Evolutionary conservation across 2,797 vertebrate genomes (phyloP), one percentile per base, ranked within the genome.

Genomic region (Prunella strophiata): DNA sequence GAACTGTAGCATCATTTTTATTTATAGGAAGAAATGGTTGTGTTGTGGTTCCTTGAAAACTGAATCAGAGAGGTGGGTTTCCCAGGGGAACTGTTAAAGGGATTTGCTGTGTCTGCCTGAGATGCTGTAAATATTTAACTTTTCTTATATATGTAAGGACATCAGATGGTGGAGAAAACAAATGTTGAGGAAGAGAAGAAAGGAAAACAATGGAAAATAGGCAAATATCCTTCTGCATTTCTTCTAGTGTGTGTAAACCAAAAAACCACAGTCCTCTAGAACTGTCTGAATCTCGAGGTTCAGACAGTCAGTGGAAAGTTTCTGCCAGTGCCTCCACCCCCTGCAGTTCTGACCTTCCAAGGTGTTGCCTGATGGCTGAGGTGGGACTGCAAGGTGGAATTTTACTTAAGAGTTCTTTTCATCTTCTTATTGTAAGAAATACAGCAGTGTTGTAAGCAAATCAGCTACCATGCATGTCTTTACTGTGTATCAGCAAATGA

Each of bases 271-370:
- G 22, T 9, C 3, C 22, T 16, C 17, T 34, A 10, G 21, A 54
- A 25, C 2, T n/a, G n/a, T n/a, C n/a, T n/a, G n/a, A n/a, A 21
- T 26, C 17, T 21, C 0, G 0, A 2, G 2, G 7, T 7, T 21
- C n/a, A 62, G 47, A 13, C 10, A 29, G 21, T 23, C 47, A 36
- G 4, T 20, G n/a, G 14, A 5, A 70, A 10, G 20, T 11, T 67
- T 45, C 30, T 47, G 38, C 34, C 34, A 9, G 13, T 36, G n/a
- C 45, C 19, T 54, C 9, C 1, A 7, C 8, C 11, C 26, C 30
- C 13, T 30, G 38, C 11, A 16, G 2, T 42, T 52, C 16, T 54
- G 77, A 25, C 2, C 0, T 50, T 45, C 16, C 11, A 3, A 19
- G n/a, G 27, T 25, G 7, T 2, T 54, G 19, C 13, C 40, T 54